These are phyloP conservation scores for Merodon equestris DNA, from an alignment of 2,888 invertebrate genomes.

Conservation along the genomic window DNA sequence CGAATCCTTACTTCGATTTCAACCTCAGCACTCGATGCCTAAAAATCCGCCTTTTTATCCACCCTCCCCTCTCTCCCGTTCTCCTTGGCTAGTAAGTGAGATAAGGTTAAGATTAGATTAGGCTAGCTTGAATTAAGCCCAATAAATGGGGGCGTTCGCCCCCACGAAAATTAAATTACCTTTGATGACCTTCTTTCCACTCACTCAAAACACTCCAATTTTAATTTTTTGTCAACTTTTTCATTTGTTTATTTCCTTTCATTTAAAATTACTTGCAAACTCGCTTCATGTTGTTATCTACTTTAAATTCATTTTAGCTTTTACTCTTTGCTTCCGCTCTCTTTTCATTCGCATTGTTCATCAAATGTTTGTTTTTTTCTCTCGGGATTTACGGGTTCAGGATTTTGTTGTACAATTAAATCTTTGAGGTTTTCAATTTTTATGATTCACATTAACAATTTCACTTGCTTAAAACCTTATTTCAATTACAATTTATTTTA, in stretches of 20 bases:
- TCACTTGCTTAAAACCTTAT: slow-evolving; percentile 34
- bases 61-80: too few relatives aligned
- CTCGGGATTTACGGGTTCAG: slow-evolving; percentile 3
- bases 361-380: slow-evolving; percentile 15
- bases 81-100: too few relatives aligned
- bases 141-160: too few relatives aligned
- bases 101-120: too few relatives aligned
- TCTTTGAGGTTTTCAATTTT: background rate
- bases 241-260: background rate
- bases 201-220: too few relatives aligned
- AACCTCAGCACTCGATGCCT: too few relatives aligned
- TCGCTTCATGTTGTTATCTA: background rate
- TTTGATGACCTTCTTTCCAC: too few relatives aligned
- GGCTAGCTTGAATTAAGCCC: too few relatives aligned
- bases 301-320: background rate
- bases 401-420: background rate
- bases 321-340: background rate
- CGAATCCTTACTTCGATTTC: too few relatives aligned
- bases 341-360: slow-evolving; percentile 1
- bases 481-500: slow-evolving; percentile 24
- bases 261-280: background rate
- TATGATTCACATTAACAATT: slow-evolving; percentile 38
- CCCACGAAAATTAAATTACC: too few relatives aligned
- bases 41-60: too few relatives aligned
- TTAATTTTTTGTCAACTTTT: background rate